Evolutionary conservation across 2,797 vertebrate genomes (phyloP).

Genomic region (Gymnodraco acuticeps): DNA sequence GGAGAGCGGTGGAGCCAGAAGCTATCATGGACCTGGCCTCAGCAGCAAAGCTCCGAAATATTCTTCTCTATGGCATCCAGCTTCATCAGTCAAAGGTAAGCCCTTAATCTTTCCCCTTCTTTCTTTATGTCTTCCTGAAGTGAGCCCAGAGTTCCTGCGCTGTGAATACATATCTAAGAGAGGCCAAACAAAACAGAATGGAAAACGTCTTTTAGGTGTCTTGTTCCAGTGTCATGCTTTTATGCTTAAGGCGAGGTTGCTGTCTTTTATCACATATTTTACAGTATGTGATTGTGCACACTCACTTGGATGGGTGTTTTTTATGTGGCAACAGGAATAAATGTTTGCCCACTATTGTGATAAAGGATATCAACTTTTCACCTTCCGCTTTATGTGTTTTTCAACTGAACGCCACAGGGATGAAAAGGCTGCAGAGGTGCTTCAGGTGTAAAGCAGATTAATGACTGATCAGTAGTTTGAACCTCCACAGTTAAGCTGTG

Average conservation of each 20-base stretch:
- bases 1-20: constrained; percentile 70
- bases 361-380: constrained; percentile 42
- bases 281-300: background rate
- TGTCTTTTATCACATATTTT: constrained; percentile 54
- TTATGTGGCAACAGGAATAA: constrained; percentile 22
- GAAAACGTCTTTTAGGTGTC: constrained; percentile 48
- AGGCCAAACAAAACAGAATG: constrained; percentile 63
- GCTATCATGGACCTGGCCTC: constrained; percentile 84
- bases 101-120: constrained; percentile 29
- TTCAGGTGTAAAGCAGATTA: constrained; percentile 33
- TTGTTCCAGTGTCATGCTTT: constrained; percentile 45
- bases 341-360: constrained; percentile 6
- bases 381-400: constrained; percentile 14
- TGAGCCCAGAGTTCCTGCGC: constrained; percentile 48
- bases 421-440: constrained; percentile 32
- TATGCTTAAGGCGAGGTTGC: constrained; percentile 49
- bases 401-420: constrained; percentile 31
- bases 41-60: constrained; percentile 83
- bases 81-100: constrained; percentile 88
- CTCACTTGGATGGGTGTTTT: background rate
- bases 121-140: constrained; percentile 46
- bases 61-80: constrained; percentile 90
- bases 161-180: constrained; percentile 48
- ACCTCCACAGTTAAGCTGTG: constrained; percentile 8
- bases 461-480: background rate